These are phyloP conservation scores for Thumatha senex DNA, from an alignment of 2,888 invertebrate genomes.

Conservation along the genomic window DNA sequence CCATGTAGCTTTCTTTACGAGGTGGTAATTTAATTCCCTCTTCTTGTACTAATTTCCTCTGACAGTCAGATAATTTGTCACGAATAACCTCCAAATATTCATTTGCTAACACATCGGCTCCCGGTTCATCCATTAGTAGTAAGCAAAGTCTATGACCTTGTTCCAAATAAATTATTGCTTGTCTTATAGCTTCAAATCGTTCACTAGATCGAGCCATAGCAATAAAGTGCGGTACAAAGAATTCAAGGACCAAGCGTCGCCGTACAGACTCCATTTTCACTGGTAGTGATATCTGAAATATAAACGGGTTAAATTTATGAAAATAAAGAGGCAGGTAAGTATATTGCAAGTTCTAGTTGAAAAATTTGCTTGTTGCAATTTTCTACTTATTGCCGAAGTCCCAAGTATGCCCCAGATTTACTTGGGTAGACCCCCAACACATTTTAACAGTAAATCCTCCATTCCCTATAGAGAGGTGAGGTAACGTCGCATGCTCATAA, in stretches of 20 bases:
- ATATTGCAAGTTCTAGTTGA: too few relatives aligned
- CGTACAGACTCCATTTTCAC: conserved; percentile 82
- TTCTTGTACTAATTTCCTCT: conserved; percentile 67
- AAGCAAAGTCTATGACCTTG: conserved; percentile 87
- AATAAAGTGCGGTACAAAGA: conserved; percentile 89
- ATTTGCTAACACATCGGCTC: conserved; percentile 79
- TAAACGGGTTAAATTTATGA: background rate
- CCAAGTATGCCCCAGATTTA: too few relatives aligned
- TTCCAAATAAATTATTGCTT: conserved; percentile 87
- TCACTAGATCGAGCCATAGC: conserved; percentile 87
- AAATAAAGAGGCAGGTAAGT: too few relatives aligned
- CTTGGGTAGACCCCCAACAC: too few relatives aligned
- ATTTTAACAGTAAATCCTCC: too few relatives aligned
- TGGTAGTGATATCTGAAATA: conserved; percentile 69
- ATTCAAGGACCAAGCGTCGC: conserved; percentile 85
- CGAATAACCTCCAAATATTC: conserved; percentile 82
- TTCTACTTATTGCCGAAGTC: too few relatives aligned
- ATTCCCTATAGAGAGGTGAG: too few relatives aligned
- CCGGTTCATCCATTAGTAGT: conserved; percentile 83
- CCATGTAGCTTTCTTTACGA: conserved; percentile 56
- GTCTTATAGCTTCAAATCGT: conserved; percentile 83
- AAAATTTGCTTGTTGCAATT: too few relatives aligned
- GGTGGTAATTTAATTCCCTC: conserved; percentile 68
- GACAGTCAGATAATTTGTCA: conserved; percentile 75
- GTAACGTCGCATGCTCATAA: too few relatives aligned